Base-by-base conservation (phyloP, 2,113 vertebrate species). In the Beaufortia kweichowensis region DNA sequence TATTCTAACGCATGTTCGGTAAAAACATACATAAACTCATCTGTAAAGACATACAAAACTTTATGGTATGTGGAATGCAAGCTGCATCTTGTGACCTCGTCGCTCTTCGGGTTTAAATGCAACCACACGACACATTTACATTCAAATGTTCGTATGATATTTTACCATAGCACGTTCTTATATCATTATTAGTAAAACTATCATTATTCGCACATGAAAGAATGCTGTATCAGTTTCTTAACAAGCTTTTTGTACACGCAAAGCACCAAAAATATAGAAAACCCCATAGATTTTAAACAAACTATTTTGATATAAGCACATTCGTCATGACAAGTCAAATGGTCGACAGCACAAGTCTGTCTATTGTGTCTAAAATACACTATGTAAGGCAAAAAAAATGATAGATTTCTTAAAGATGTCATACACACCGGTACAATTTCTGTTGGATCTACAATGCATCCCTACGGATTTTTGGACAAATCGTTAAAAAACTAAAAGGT, bases 91-190 rank as follows among this genome's bases (percentile, higher is more conserved):
- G 19, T 53, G 19, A 8, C 1, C n/a, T 8, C 4, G 39, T 53
- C 29, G 31, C 1, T 53, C n/a, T 17, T 12, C 31, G 19, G 24
- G 26, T 68, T 48, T n/a, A 41, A 66, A 68, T 53, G 56, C 41
- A 68, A 33, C 8, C 19, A 31, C 21, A 29, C 35, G 19, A 17
- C 50, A 78, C 73, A 28, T 63, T 70, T 66, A 69, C 60, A 71
- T 57, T 76, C 48, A 64, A 21, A 57, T 33, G 72, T 73, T 43
- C 48, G 35, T 12, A 62, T 55, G 39, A 24, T 21, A 48, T 79
- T 68, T 26, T 23, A 9, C 46, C 46, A 48, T 26, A 50, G 6
- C 8, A 43, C 2, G 23, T 39, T 56, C 8, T 53, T 6, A 35
- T 55, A 70, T 33, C 6, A 69, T 24, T 56, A 55, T 24, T 41